These are phyloP conservation scores for Julus scandinavius DNA, from an alignment of 2,888 invertebrate genomes.

Conservation along the genomic window DNA sequence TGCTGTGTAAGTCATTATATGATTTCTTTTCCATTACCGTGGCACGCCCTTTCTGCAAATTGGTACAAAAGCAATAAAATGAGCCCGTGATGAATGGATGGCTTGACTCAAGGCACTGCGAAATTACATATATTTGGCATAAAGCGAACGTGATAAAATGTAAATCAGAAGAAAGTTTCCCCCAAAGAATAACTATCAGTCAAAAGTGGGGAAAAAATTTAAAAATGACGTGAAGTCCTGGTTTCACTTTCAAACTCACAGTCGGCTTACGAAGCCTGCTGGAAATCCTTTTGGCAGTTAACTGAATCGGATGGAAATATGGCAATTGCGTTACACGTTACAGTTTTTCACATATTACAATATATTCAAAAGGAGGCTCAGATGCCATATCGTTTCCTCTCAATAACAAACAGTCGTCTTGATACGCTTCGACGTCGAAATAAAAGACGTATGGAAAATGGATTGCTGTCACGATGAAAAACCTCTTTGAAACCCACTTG, in stretches of 20 bases:
- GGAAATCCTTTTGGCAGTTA: conserved; percentile 39
- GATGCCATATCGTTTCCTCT: conserved; percentile 3
- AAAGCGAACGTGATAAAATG: conserved; percentile 52
- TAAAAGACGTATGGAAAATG: not conserved
- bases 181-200: conserved; percentile 53
- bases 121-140: conserved; percentile 53
- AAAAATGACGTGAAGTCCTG: not conserved
- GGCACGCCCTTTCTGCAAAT: conserved; percentile 50
- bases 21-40: conserved; percentile 50
- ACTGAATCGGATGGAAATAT: conserved; percentile 42
- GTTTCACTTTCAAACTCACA: not conserved
- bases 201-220: conserved; percentile 48
- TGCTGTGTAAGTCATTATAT: conserved; percentile 48
- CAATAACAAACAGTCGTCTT: not conserved
- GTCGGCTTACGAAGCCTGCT: not conserved
- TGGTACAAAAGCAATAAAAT: conserved; percentile 49
- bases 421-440: conserved; percentile 27
- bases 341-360: not conserved
- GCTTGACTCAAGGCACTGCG: conserved; percentile 52
- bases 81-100: conserved; percentile 48
- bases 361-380: conserved; percentile 8
- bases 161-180: conserved; percentile 51
- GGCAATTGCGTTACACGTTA: conserved; percentile 17
- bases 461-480: not conserved
- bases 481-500: not conserved